Conservation (phyloP, 2,113 vertebrate species). For the Petromus typicus region DNA sequence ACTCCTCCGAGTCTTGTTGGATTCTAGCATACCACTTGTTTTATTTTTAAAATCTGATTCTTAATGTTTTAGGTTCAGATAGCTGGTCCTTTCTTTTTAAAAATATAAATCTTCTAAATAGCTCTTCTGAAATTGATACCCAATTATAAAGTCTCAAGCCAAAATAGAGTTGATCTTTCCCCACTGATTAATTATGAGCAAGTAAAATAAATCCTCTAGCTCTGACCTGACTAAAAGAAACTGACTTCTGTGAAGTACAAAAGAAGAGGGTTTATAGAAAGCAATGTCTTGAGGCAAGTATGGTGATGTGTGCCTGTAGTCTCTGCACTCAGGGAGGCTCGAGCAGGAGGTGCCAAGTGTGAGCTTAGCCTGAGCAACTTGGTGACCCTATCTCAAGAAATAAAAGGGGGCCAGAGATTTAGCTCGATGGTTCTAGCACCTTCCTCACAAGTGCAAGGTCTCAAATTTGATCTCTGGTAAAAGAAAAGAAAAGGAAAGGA, state of each 20-base stretch:
- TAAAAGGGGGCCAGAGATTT: background rate
- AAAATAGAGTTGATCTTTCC: slow-evolving; percentile 38
- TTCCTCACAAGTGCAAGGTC: too few species aligned
- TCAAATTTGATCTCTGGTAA: too few species aligned
- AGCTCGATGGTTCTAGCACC: too few species aligned
- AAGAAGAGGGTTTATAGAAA: background rate
- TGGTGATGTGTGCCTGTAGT: background rate
- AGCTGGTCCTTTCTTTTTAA: background rate
- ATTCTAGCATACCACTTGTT: background rate
- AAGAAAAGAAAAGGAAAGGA: too few species aligned
- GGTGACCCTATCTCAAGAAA: background rate
- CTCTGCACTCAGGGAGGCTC: background rate
- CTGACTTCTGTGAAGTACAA: background rate
- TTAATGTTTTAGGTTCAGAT: background rate
- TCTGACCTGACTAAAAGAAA: background rate
- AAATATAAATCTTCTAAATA: background rate
- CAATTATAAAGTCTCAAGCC: slow-evolving; percentile 30
- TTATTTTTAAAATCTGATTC: slow-evolving; percentile 10
- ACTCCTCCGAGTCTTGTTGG: background rate
- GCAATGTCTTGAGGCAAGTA: background rate
- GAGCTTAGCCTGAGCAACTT: background rate
- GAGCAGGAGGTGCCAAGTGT: background rate
- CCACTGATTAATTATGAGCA: background rate
- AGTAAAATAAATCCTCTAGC: background rate
- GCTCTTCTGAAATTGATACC: background rate